Evolutionary conservation across 2,888 invertebrate genomes (phyloP), one percentile per base, ranked within the genome.

Genomic region (Andrena praecox): DNA sequence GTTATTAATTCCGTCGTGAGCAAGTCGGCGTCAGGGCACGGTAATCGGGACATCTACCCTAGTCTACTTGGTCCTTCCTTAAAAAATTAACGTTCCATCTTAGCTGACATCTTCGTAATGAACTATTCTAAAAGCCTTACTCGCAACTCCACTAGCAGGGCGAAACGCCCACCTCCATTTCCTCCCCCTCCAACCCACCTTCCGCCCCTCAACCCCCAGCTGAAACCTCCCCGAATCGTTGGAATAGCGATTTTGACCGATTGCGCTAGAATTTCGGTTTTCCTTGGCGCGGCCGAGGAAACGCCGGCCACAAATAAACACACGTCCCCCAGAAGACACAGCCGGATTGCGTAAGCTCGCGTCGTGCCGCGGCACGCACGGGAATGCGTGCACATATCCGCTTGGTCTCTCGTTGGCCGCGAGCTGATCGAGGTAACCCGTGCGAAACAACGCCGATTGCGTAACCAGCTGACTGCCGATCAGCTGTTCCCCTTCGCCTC

Each of bases 261-360:
- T 64, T 42, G 35, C 54, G 66, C 7, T 33, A 29, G 52, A 71
- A 78, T 78, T 56, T 35, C 27, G 31, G 29, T 60, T 70, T 70
- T 63, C 29, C 50, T 31, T 64, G 48, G 33, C n/a, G 27, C 81
- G 56, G 20, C 80, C 78, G 78, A 75, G 64, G 76, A 82, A 77
- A 63, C 82, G 27, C 62, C 54, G 27, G 80, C 85, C 87, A 80
- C 89, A 90, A 90, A 90, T 89, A 91, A 89, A 90, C 88, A 56
- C 82, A 2, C 71, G 80, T 59, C 68, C 75, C 73, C 80, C 68
- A 77, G 73, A 71, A 82, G 73, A 54, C 70, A 16, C 75, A 48
- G 8, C 29, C 56, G 70, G 56, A 78, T 87, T 87, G 81, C 81
- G 81, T 72, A 84, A 83, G 68, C 72, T 59, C 69, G 71, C 80